Percentiles rank a stretch among this genome's conserved stretches.
phyloP scores from a whole-genome alignment of 2,888 invertebrate species.

The Scaeva pyrastri region DNA sequence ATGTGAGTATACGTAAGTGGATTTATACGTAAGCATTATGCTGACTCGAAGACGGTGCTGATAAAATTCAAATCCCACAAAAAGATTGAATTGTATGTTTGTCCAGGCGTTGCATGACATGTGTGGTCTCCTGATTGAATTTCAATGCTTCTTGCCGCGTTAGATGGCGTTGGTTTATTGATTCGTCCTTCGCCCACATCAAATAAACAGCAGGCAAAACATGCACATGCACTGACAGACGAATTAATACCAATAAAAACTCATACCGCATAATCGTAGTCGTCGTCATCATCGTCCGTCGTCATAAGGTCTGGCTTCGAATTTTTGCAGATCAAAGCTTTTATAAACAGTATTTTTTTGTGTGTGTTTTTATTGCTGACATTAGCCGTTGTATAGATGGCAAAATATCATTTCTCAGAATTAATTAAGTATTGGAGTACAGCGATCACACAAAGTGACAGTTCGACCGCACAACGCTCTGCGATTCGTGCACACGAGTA shows the following conservation, averaged over 20 bases:
- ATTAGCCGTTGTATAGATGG: slow-evolving; percentile 4
- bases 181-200: slow-evolving; percentile 38
- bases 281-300: too few relatives aligned
- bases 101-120: not conserved
- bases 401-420: slow-evolving; percentile 45
- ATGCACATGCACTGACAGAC: too few relatives aligned
- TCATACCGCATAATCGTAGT: not conserved
- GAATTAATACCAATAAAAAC: not conserved
- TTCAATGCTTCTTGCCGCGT: not conserved
- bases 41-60: slow-evolving; percentile 42
- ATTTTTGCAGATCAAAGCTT: slow-evolving; percentile 25
- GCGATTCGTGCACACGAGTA: too few relatives aligned
- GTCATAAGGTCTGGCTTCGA: slow-evolving; percentile 2
- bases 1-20: slow-evolving; percentile 38
- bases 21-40: slow-evolving; percentile 40
- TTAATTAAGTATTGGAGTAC: slow-evolving; percentile 28
- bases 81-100: slow-evolving; percentile 12
- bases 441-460: slow-evolving; percentile 14
- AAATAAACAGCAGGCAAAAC: not conserved
- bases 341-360: slow-evolving; percentile 15
- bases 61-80: slow-evolving; percentile 13
- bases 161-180: not conserved
- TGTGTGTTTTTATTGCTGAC: slow-evolving; percentile 36
- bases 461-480: slow-evolving; percentile 30
- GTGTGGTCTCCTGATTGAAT: slow-evolving; percentile 33